A percentile compares a stretch with the other conserved stretches of the same genome.
phyloP scores from a whole-genome alignment of 2,113 vertebrate genomes.

The Trogon surrucura region DNA sequence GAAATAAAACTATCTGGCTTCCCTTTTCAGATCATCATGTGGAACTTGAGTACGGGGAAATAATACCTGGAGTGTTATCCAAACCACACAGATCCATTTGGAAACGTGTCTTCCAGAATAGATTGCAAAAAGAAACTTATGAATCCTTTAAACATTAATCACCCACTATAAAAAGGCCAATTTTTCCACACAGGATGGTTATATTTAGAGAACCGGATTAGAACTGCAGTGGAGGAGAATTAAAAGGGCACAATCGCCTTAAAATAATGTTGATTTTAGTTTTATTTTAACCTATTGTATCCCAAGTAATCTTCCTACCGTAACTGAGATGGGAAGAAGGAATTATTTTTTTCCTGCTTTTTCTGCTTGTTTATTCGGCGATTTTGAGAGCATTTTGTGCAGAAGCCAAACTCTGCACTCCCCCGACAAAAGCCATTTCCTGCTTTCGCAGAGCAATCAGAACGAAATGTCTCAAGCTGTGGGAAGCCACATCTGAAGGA shows the following conservation, averaged over 20 bases:
- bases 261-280: not conserved
- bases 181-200: not conserved
- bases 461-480: conserved; percentile 40
- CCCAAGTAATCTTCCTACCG: not conserved
- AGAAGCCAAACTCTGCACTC: conserved; percentile 50
- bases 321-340: not conserved
- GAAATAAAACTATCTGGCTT: not conserved
- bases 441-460: conserved; percentile 52
- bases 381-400: conserved; percentile 33
- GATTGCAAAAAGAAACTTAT: not conserved
- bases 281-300: not conserved
- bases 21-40: not conserved
- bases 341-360: conserved; percentile 30
- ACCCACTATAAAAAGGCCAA: not conserved
- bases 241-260: not conserved
- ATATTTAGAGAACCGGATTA: not conserved
- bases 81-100: not conserved
- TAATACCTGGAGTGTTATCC: not conserved
- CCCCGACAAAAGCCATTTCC: conserved; percentile 58
- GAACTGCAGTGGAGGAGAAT: not conserved
- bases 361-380: conserved; percentile 11
- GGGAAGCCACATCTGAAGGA: conserved; percentile 61
- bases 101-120: not conserved
- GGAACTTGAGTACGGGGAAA: not conserved
- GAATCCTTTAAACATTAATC: not conserved